phyloP scores from a whole-genome alignment of 2,797 vertebrate genomes.

The Esox lucius region DNA sequence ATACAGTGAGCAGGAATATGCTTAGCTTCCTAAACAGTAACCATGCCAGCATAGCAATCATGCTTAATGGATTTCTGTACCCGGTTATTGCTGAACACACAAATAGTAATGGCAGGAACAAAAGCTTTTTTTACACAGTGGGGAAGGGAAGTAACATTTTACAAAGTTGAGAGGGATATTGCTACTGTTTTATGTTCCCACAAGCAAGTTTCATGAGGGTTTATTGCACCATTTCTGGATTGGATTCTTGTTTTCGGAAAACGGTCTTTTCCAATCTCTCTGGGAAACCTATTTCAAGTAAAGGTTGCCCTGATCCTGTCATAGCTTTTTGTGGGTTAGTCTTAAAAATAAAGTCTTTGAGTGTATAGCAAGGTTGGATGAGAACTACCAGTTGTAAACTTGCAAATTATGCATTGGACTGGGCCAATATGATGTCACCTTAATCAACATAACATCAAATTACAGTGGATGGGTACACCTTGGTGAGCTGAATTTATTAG shows the following conservation, averaged over 20 bases:
- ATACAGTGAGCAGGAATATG: constrained; percentile 59
- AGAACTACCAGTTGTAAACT: not conserved
- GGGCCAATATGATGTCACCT: constrained; percentile 39
- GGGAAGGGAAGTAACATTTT: constrained; percentile 54
- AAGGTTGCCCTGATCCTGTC: not conserved
- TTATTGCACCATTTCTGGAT: constrained; percentile 26
- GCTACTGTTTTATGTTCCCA: constrained; percentile 32
- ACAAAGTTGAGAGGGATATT: constrained; percentile 42
- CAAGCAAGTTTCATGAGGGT: constrained; percentile 31
- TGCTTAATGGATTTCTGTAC: constrained; percentile 72
- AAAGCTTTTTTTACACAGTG: constrained; percentile 54
- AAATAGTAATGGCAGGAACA: constrained; percentile 58
- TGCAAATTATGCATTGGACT: constrained; percentile 1
- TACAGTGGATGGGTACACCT: constrained; percentile 25
- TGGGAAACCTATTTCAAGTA: not conserved
- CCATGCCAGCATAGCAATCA: constrained; percentile 71
- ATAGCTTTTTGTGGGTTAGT: not conserved
- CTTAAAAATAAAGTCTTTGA: not conserved
- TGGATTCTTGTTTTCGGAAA: constrained; percentile 22
- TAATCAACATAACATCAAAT: constrained; percentile 53
- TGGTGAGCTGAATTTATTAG: constrained; percentile 19
- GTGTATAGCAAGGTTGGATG: not conserved
- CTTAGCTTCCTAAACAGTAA: constrained; percentile 67
- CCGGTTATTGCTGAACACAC: constrained; percentile 69
- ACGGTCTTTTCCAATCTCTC: constrained; percentile 7